These are phyloP conservation scores for Celastrina argiolus DNA, from an alignment of 2,888 invertebrate species.

Conservation along the genomic window DNA sequence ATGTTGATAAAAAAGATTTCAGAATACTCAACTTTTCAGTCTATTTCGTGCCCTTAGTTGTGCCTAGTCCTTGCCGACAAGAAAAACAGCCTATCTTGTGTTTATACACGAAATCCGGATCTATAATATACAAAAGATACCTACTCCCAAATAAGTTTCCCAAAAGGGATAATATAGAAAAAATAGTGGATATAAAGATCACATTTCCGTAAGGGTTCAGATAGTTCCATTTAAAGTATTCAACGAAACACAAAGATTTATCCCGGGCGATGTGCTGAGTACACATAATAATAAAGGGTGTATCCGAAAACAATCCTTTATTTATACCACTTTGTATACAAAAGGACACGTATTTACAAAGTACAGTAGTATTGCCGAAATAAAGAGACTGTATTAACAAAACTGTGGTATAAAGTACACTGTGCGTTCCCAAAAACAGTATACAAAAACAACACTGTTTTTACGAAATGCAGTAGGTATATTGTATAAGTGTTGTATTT, in stretches of 20 bases:
- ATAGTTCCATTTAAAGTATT: slow-evolving; percentile 11
- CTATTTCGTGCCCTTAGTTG: no score
- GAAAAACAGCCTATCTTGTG: not conserved
- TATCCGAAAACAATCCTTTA: slow-evolving; percentile 9
- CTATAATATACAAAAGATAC: not conserved
- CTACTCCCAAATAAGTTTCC: not conserved
- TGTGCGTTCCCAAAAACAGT: no score
- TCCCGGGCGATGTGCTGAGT: slow-evolving; percentile 4
- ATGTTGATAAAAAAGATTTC: no score
- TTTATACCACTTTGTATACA: not conserved
- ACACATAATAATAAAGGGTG: slow-evolving; percentile 3
- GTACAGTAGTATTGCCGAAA: not conserved
- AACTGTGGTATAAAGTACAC: no score
- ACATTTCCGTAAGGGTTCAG: slow-evolving; percentile 14
- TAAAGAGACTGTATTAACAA: no score
- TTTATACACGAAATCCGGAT: not conserved
- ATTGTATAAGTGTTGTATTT: no score
- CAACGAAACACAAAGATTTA: slow-evolving; percentile 14
- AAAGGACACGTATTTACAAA: not conserved
- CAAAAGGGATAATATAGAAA: not conserved
- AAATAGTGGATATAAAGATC: slow-evolving; percentile 14
- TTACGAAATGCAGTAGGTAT: no score
- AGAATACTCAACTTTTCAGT: no score
- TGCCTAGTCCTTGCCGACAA: no score
- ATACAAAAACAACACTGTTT: no score